These are phyloP conservation scores for Dicentrarchus labrax DNA, from an alignment of 2,113 vertebrate species.

Conservation along the genomic window DNA sequence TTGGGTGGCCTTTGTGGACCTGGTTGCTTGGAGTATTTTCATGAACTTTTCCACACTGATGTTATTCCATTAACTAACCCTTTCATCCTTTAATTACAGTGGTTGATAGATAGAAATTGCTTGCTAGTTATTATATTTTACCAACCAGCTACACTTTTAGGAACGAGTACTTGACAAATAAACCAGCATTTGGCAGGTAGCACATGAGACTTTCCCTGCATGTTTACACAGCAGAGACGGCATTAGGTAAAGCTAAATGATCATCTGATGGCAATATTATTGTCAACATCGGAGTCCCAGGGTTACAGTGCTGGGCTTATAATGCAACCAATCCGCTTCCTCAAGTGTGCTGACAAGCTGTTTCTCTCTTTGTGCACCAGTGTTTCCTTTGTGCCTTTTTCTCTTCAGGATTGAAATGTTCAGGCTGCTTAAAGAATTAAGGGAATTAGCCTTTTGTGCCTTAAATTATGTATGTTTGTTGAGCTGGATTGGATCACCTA, in stretches of 20 bases:
- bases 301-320: background rate
- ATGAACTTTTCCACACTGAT: conserved; percentile 8
- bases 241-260: background rate
- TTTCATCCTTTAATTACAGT: background rate
- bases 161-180: conserved; percentile 26
- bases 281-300: background rate
- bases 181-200: conserved; percentile 22
- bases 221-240: background rate
- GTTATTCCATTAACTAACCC: background rate
- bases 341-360: conserved; percentile 9
- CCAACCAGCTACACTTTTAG: conserved; percentile 1
- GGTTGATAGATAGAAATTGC: background rate
- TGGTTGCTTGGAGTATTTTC: conserved; percentile 12
- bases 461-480: conserved; percentile 45
- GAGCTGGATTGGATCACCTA: conserved; percentile 18
- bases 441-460: conserved; percentile 59
- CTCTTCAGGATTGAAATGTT: conserved; percentile 42
- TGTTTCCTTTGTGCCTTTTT: conserved; percentile 54
- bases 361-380: conserved; percentile 9
- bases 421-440: conserved; percentile 31
- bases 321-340: background rate
- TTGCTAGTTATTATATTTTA: conserved; percentile 20
- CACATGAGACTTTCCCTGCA: background rate
- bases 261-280: background rate
- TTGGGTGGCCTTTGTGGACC: background rate